phyloP scores from a whole-genome alignment of 2,113 vertebrate species.

The Gallinago jamesoni region DNA sequence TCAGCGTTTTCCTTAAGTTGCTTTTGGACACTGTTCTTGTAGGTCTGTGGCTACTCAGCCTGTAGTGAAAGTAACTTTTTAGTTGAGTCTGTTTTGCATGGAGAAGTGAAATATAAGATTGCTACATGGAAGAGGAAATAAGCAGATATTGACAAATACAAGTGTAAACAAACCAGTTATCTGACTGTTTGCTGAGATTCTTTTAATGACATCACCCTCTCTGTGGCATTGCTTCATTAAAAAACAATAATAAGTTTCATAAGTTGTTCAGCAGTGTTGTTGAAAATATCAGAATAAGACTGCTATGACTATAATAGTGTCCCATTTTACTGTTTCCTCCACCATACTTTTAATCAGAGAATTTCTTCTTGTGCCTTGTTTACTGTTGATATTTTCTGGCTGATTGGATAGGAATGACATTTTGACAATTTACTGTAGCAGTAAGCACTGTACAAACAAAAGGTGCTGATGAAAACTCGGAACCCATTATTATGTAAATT shows the following conservation, averaged over 20 bases:
- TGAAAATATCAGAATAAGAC: constrained; percentile 44
- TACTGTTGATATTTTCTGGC: constrained; percentile 85
- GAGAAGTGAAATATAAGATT: not conserved
- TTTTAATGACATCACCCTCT: constrained; percentile 12
- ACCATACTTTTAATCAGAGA: constrained; percentile 80
- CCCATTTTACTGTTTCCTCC: constrained; percentile 47
- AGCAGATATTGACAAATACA: not conserved
- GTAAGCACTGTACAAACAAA: constrained; percentile 90
- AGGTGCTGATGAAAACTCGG: constrained; percentile 89
- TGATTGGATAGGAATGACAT: constrained; percentile 91
- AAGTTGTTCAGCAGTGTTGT: constrained; percentile 7
- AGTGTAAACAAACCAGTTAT: constrained; percentile 16
- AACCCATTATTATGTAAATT: constrained; percentile 97
- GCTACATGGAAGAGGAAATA: not conserved
- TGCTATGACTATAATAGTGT: not conserved
- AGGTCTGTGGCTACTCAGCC: not conserved
- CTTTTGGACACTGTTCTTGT: not conserved
- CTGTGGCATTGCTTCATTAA: constrained; percentile 63
- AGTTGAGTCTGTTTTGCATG: not conserved
- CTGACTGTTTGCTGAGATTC: not conserved
- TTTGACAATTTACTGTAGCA: constrained; percentile 92
- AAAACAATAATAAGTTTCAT: constrained; percentile 49
- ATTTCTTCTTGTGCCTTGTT: constrained; percentile 82
- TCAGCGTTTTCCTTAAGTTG: not conserved
- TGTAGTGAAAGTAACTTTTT: not conserved